phyloP scores from a whole-genome alignment of 1,140 invertebrate species.

The Drosophila jambulina region DNA sequence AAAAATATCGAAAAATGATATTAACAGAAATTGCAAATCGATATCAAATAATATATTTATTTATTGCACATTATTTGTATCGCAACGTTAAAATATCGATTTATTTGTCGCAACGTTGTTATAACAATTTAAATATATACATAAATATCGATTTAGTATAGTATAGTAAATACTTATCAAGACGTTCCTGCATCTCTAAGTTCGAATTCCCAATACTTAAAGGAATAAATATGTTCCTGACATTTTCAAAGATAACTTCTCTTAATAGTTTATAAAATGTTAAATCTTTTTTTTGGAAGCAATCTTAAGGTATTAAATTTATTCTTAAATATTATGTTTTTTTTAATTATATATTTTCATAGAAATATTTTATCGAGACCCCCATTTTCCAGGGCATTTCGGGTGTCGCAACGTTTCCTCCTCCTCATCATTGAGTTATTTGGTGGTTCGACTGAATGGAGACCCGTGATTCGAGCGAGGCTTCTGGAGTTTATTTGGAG shows the following conservation, averaged over 20 bases:
- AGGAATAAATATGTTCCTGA: background rate
- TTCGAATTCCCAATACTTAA: too few species aligned
- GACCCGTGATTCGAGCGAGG: conserved; percentile 59
- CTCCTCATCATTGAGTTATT: conserved; percentile 1
- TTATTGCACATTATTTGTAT: too few species aligned
- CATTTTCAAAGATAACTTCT: background rate
- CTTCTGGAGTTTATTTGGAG: conserved; percentile 37
- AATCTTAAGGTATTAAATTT: background rate
- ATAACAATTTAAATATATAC: too few species aligned
- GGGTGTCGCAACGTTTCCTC: background rate
- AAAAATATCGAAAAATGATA: too few species aligned
- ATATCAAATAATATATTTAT: too few species aligned
- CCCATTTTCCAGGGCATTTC: background rate
- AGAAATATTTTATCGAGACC: too few species aligned
- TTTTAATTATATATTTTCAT: background rate
- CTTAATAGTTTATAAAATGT: background rate
- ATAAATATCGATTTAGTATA: too few species aligned
- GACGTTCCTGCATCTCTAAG: too few species aligned
- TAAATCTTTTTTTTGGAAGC: background rate
- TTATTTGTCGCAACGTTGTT: too few species aligned
- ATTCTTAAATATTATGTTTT: background rate
- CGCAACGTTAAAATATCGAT: background rate
- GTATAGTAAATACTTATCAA: too few species aligned
- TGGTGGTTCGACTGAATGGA: conserved; percentile 51
- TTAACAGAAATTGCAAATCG: too few species aligned